Base-by-base conservation (phyloP, 2,113 vertebrate genomes). In the Cygnus atratus region DNA sequence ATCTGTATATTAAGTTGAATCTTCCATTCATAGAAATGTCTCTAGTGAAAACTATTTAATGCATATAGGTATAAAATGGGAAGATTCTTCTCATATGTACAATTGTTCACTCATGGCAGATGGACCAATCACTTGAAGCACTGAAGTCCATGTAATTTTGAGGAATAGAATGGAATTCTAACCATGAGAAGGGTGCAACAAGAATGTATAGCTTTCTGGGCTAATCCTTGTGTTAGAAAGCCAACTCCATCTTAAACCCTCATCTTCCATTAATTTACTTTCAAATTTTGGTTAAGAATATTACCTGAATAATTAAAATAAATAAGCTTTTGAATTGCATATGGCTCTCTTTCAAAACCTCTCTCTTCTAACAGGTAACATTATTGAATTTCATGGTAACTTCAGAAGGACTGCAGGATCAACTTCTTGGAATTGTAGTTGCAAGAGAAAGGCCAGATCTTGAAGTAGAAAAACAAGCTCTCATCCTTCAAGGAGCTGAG, bases 351-450 rank as follows among this genome's bases (percentile, higher is more conserved):
- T n/a, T 68, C 46, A 50, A 73, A 13, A 55, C 48, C 26, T n/a
- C 16, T 66, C 87, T 79, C 13, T 44, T 63, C 26, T 87, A 37
- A 37, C 59, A 99, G 99, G 99, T 99, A 62, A 99, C 99, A 3
- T 96, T 99, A 67, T 63, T 99, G 87, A 99, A 99, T 96, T 99
- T 99, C 97, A 99, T 99, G 99, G 99, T 99, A 93, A 99, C 99
- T 31, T 97, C 98, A 12, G 98, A 99, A 83, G 99, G 98, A 52
- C 98, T 99, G 98, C 98, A 99, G 80, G 99, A 99, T 93, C 99
- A 99, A 93, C 98, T 99, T 43, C 97, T 99, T 87, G 99, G 99
- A 67, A 99, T 99, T 26, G 99, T 99, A 63, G 99, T 99, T 92
- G 98, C 99, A 5, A 97, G 97, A 62, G 99, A 99, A 95, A 98